Evolutionary conservation across 1,140 invertebrate species (phyloP).

Genomic region (Ceratina australensis): DNA sequence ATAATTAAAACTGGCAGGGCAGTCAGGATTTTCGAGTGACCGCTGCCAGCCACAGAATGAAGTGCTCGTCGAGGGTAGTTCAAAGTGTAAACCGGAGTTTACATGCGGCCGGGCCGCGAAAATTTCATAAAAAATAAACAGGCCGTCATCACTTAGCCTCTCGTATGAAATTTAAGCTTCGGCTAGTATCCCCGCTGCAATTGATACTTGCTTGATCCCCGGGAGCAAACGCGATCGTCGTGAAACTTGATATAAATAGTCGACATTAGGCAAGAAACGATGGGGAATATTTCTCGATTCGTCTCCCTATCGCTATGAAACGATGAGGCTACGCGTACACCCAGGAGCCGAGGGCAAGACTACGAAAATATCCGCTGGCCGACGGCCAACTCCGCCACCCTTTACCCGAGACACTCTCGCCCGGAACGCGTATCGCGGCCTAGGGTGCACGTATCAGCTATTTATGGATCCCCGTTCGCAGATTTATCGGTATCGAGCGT

Average conservation of each 20-base stretch:
- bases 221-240: too few species aligned
- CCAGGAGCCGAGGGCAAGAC: conserved; percentile 25
- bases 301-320: conserved; percentile 37
- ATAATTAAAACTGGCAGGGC: neutral
- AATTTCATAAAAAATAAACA: too few species aligned
- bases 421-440: conserved; percentile 27
- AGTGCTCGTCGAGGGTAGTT: too few species aligned
- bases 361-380: conserved; percentile 69
- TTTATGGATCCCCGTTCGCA: conserved; percentile 70
- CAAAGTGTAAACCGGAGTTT: too few species aligned
- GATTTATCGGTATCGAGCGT: conserved; percentile 71
- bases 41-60: neutral
- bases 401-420: conserved; percentile 35
- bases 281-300: neutral
- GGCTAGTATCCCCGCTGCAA: too few species aligned
- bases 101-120: too few species aligned
- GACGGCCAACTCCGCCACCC: conserved; percentile 30
- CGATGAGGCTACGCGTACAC: conserved; percentile 58
- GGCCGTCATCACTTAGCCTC: too few species aligned
- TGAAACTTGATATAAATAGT: too few species aligned
- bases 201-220: too few species aligned
- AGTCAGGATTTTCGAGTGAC: neutral
- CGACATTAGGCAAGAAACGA: neutral
- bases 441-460: conserved; percentile 53
- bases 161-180: too few species aligned